Evolutionary conservation across 64 coral and sea anemone genomes (phyloP).

Genomic region (Orbicella faveolata): DNA sequence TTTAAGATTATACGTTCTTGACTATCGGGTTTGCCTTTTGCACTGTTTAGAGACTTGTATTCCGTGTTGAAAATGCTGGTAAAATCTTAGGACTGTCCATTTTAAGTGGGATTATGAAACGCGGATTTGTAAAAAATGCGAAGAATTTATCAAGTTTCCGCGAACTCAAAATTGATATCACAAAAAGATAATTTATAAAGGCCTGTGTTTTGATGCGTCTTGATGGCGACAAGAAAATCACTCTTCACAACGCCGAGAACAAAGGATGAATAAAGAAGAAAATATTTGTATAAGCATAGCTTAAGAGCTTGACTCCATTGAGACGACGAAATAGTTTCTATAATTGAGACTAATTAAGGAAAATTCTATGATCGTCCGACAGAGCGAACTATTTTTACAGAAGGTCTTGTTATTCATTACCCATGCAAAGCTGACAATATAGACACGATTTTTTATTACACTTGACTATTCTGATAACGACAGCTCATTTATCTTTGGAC

Average conservation of each 20-base stretch:
- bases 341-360: neutral
- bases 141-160: conserved; percentile 5
- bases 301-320: neutral
- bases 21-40: no score
- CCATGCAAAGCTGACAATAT: neutral
- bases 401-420: neutral
- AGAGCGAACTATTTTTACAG: neutral
- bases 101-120: neutral
- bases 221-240: neutral
- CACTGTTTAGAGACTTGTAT: no score
- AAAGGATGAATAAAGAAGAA: neutral
- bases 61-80: neutral
- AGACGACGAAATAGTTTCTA: neutral
- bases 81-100: neutral
- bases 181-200: neutral
- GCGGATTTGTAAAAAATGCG: neutral
- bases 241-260: neutral
- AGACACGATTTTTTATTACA: neutral
- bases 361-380: neutral
- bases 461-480: neutral
- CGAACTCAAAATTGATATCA: neutral
- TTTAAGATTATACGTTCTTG: no score
- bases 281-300: conserved; percentile 2
- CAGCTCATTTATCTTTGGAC: neutral
- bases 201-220: neutral